Evolutionary conservation across 2,888 invertebrate genomes (phyloP).

Genomic region (Gymnosoma rotundatum): DNA sequence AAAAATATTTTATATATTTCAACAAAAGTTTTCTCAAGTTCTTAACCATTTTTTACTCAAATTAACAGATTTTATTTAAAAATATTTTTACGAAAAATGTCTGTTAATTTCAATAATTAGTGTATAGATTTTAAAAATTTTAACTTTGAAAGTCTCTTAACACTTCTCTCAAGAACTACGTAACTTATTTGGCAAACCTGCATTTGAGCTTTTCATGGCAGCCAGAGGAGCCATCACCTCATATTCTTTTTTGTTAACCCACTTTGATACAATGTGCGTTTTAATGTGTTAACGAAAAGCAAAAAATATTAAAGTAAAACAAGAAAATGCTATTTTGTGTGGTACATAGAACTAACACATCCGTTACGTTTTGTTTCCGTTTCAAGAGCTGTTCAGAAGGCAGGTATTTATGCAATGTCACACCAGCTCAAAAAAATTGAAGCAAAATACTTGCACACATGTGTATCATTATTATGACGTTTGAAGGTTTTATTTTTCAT

Average conservation of each 20-base stretch:
- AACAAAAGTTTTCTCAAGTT: no score
- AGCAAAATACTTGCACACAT: constrained; percentile 34
- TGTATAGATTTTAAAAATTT: no score
- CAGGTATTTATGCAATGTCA: background rate
- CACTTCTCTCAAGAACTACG: no score
- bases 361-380: constrained; percentile 46
- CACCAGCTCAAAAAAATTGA: background rate
- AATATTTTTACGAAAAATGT: no score
- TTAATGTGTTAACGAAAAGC: background rate
- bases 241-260: background rate
- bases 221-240: background rate
- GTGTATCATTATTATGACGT: constrained; percentile 43
- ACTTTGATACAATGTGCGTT: constrained; percentile 26
- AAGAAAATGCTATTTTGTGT: constrained; percentile 40
- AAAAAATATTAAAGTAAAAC: background rate
- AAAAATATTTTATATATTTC: no score
- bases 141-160: no score
- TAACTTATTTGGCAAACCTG: no score
- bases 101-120: no score
- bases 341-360: constrained; percentile 60
- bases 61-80: no score
- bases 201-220: no score
- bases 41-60: no score
- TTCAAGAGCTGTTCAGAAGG: constrained; percentile 7
- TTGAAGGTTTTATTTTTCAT: background rate